Conservation (phyloP, 1,140 invertebrate species). For the Anoplolepis gracilipes region DNA sequence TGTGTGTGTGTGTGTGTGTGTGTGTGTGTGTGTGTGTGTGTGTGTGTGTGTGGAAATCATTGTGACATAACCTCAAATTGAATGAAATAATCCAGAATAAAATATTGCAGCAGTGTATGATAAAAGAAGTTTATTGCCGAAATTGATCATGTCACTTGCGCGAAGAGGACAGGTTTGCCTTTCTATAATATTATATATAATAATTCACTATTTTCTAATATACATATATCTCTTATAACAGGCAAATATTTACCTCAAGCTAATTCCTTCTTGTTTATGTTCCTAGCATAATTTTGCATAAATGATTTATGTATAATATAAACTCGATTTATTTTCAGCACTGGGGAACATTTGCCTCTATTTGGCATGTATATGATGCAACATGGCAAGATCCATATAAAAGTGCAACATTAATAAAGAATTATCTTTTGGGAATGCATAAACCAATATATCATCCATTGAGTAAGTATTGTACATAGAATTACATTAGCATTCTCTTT, state of each 20-base stretch:
- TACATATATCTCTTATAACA: neutral
- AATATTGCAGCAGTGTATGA: neutral
- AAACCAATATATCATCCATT: constrained; percentile 97
- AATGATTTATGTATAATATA: neutral
- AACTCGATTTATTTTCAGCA: constrained; percentile 88
- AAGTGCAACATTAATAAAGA: constrained; percentile 91
- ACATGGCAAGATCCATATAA: constrained; percentile 97
- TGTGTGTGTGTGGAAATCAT: neutral
- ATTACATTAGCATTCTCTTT: neutral
- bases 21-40: no score
- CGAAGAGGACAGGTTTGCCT: constrained; percentile 62
- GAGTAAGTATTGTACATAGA: constrained; percentile 86
- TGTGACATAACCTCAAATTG: neutral
- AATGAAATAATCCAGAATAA: neutral
- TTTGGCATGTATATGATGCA: constrained; percentile 98
- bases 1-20: no score
- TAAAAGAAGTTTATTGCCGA: neutral
- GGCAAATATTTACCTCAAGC: neutral
- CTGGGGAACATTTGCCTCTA: constrained; percentile 97
- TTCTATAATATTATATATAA: neutral
- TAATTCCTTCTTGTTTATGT: constrained; percentile 13
- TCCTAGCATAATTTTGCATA: neutral
- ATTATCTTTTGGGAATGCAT: constrained; percentile 93
- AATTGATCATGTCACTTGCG: constrained; percentile 59
- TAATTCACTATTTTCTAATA: neutral